Evolutionary conservation across 2,888 invertebrate species (phyloP).

Genomic region (Drosophila gaucha): DNA sequence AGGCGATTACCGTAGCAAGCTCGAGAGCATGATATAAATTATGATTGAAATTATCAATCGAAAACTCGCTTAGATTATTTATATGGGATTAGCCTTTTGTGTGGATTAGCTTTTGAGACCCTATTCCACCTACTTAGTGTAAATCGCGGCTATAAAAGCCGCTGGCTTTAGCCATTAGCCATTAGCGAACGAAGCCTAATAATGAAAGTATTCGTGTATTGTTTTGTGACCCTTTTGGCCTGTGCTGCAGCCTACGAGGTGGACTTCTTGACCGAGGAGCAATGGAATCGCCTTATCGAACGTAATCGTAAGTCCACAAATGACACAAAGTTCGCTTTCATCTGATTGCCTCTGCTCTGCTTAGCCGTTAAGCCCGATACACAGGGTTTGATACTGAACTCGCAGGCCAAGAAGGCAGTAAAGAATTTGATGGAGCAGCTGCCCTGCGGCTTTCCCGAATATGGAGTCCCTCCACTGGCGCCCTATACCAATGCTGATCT

Average conservation of each 20-base stretch:
- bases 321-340: neutral
- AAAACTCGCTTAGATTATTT: slow-evolving; percentile 5
- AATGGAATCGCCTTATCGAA: slow-evolving; percentile 63
- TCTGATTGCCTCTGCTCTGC: neutral
- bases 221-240: slow-evolving; percentile 68
- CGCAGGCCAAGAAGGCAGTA: slow-evolving; percentile 73
- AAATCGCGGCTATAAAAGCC: slow-evolving; percentile 67
- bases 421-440: slow-evolving; percentile 67
- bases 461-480: slow-evolving; percentile 80
- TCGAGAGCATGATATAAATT: slow-evolving; percentile 37
- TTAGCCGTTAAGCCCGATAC: slow-evolving; percentile 58
- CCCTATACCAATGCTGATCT: slow-evolving; percentile 81
- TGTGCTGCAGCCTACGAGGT: slow-evolving; percentile 65
- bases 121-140: neutral
- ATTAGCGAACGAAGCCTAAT: slow-evolving; percentile 38
- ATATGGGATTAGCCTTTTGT: neutral
- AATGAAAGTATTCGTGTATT: slow-evolving; percentile 61
- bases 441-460: slow-evolving; percentile 82
- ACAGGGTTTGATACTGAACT: slow-evolving; percentile 74
- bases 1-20: slow-evolving; percentile 40
- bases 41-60: slow-evolving; percentile 25
- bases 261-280: slow-evolving; percentile 60
- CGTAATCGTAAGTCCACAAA: slow-evolving; percentile 64
- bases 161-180: neutral
- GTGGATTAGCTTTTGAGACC: neutral